phyloP scores from a whole-genome alignment of 2,113 vertebrate genomes.

The Raja brachyura region DNA sequence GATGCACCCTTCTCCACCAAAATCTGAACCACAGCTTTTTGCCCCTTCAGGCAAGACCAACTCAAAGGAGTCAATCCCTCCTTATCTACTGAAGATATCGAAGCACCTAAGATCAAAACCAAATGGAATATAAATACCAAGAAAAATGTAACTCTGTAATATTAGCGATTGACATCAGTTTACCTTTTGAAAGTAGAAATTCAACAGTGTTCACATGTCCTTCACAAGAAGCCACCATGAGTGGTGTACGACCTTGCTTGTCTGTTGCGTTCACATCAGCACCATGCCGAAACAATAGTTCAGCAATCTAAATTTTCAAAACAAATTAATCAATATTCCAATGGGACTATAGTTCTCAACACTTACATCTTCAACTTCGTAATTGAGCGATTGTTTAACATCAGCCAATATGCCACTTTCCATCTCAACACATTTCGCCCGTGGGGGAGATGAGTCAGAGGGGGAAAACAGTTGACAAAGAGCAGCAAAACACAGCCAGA shows the following conservation, averaged over 20 bases:
- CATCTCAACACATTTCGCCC: not conserved
- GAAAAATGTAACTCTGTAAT: not conserved
- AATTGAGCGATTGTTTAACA: not conserved
- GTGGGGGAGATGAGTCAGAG: too few species aligned
- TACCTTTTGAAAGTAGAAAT: constrained; percentile 88
- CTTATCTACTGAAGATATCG: constrained; percentile 82
- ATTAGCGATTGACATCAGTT: constrained; percentile 11
- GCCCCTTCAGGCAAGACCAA: constrained; percentile 96
- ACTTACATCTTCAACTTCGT: not conserved
- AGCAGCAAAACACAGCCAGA: too few species aligned
- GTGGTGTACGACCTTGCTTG: constrained; percentile 87
- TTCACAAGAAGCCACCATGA: constrained; percentile 94
- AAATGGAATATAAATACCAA: not conserved
- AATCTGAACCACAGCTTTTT: constrained; percentile 80
- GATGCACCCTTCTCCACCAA: constrained; percentile 83
- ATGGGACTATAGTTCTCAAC: not conserved
- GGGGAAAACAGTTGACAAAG: too few species aligned
- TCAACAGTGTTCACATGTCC: constrained; percentile 87
- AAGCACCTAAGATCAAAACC: constrained; percentile 62
- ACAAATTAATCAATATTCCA: not conserved
- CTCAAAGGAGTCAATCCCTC: constrained; percentile 88
- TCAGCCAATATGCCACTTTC: not conserved
- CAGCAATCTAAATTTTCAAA: constrained; percentile 67
- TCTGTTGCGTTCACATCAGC: constrained; percentile 85
- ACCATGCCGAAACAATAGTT: constrained; percentile 72